Percentiles rank a stretch among this genome's conserved stretches.
Evolutionary conservation across 2,113 vertebrate genomes (phyloP).

Genomic region (Heterocephalus glaber): DNA sequence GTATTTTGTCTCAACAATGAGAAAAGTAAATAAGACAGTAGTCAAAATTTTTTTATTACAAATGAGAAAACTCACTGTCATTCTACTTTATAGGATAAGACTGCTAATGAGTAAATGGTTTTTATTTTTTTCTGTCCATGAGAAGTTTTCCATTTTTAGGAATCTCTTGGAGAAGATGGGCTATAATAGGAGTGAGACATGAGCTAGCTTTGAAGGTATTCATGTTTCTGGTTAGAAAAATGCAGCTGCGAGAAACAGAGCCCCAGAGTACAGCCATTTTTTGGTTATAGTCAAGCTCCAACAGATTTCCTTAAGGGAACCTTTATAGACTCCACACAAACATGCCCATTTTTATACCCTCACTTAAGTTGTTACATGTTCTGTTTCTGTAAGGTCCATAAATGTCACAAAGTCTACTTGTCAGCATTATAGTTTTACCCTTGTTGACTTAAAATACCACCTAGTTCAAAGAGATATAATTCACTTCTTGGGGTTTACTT

Average conservation of each 20-base stretch:
- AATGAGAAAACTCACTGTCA: conserved; percentile 1
- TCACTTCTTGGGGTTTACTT: conserved; percentile 55
- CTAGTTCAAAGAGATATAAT: conserved; percentile 61
- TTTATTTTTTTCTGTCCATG: conserved; percentile 26
- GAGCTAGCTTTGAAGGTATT: conserved; percentile 10
- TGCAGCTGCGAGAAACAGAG: background rate
- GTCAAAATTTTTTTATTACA: background rate
- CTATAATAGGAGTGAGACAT: background rate
- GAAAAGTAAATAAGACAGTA: background rate
- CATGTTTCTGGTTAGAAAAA: conserved; percentile 44
- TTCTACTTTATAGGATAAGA: background rate
- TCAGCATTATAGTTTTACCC: conserved; percentile 54
- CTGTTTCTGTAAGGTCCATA: conserved; percentile 68
- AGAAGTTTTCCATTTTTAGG: conserved; percentile 34
- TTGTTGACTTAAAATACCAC: conserved; percentile 58
- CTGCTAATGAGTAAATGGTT: background rate
- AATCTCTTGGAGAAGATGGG: background rate
- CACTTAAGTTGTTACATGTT: conserved; percentile 64
- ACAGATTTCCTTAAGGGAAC: conserved; percentile 35
- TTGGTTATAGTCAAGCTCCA: conserved; percentile 33
- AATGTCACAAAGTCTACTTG: conserved; percentile 70
- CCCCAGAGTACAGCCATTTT: background rate
- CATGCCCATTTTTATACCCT: conserved; percentile 13
- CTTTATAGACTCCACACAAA: conserved; percentile 47
- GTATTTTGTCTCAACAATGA: background rate